A percentile compares a stretch with the other conserved stretches of the same genome.
phyloP scores from a whole-genome alignment of 2,797 vertebrate species.

The Babyrousa celebensis region DNA sequence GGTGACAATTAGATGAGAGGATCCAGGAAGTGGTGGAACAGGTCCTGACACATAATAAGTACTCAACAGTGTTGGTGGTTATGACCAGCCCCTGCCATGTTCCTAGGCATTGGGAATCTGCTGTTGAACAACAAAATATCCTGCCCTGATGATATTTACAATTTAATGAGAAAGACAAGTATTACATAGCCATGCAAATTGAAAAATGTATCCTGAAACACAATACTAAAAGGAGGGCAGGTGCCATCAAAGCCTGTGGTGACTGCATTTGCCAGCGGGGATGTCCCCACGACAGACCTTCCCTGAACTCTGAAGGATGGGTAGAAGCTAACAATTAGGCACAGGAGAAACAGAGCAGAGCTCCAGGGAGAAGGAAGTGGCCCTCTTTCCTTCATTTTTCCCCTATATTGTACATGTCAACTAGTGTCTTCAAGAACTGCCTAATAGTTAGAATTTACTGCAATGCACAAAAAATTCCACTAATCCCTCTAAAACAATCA shows the following conservation, averaged over 20 bases:
- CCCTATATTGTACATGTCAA: no score
- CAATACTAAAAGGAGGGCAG: rapidly evolving
- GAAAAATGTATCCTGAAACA: not conserved
- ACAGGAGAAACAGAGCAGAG: not conserved
- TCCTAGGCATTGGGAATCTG: no score
- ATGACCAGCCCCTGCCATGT: not conserved
- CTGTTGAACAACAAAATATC: not conserved
- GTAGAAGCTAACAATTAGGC: not conserved
- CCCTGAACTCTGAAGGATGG: not conserved
- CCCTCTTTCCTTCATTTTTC: no score
- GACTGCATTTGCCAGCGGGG: not conserved
- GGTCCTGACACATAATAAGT: rapidly evolving
- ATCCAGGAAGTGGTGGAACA: rapidly evolving
- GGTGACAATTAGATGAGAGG: not conserved
- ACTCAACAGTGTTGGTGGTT: rapidly evolving
- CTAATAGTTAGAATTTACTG: not conserved
- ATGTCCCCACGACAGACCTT: no score
- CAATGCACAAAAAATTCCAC: not conserved
- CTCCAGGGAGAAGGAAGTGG: not conserved
- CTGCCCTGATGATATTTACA: not conserved
- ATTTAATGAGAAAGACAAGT: not conserved
- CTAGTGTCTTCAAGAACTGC: not conserved
- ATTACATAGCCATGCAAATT: not conserved
- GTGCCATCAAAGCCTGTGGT: rapidly evolving
- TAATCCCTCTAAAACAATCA: constrained; percentile 13